These are phyloP conservation scores for Lamellibrachia satsuma DNA, from an alignment of 2,888 invertebrate species.

Conservation along the genomic window DNA sequence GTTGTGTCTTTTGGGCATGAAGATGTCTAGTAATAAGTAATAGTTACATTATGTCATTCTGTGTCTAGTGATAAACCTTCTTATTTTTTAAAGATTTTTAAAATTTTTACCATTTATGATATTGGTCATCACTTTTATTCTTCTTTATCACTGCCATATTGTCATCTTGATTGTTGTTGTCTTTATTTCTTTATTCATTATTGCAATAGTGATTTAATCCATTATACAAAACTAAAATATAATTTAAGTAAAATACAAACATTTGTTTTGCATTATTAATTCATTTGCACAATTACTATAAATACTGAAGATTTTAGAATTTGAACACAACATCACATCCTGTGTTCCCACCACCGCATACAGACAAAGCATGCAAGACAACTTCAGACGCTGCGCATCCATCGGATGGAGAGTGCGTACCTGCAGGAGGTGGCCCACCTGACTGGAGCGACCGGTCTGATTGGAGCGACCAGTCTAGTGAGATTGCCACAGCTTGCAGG, in stretches of 20 bases:
- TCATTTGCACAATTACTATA: neutral
- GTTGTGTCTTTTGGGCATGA: too few species aligned
- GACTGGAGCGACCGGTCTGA: neutral
- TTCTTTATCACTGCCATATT: neutral
- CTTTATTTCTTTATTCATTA: neutral
- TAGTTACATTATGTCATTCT: neutral
- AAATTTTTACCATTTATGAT: neutral
- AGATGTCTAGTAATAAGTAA: neutral
- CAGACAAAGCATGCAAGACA: neutral
- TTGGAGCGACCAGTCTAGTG: neutral
- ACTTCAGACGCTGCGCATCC: constrained; percentile 18
- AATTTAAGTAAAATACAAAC: neutral
- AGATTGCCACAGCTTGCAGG: neutral
- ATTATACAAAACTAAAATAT: neutral
- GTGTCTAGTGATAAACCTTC: neutral
- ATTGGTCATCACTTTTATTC: neutral
- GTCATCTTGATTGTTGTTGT: neutral
- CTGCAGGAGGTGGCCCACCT: constrained; percentile 18
- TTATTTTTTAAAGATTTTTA: neutral
- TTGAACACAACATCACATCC: neutral
- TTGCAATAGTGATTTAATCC: neutral
- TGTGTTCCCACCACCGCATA: neutral
- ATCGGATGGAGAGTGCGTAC: constrained; percentile 29
- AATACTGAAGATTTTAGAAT: neutral
- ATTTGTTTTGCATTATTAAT: neutral